Percentiles rank a stretch among this genome's conserved stretches.
These are phyloP conservation scores for Cerceris rybyensis DNA, from an alignment of 2,888 invertebrate species.

Conservation along the genomic window DNA sequence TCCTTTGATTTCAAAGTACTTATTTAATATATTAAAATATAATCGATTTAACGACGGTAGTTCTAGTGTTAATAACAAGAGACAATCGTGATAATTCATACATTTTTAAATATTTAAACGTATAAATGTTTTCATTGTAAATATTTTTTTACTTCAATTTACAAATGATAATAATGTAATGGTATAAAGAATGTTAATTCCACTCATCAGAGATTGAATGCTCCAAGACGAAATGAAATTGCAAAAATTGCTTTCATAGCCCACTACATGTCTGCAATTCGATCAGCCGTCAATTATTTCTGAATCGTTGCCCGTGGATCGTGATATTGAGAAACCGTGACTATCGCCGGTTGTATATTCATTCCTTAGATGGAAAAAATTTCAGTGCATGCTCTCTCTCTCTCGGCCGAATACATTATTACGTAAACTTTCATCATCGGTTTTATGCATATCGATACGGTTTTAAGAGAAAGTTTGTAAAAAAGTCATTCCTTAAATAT, in stretches of 20 bases:
- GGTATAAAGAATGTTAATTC: neutral
- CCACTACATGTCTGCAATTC: neutral
- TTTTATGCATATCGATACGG: neutral
- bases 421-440: neutral
- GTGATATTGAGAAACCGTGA: constrained; percentile 1
- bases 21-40: too few relatives aligned
- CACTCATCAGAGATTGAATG: neutral
- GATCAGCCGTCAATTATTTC: neutral
- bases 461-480: neutral
- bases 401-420: constrained; percentile 7
- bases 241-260: neutral
- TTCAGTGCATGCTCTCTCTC: constrained; percentile 6
- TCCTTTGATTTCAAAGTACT: too few relatives aligned
- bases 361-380: constrained; percentile 6
- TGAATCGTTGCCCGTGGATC: neutral
- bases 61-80: too few relatives aligned
- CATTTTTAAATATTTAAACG: too few relatives aligned
- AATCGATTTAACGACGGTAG: too few relatives aligned
- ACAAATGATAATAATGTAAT: too few relatives aligned
- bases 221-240: neutral
- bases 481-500: too few relatives aligned
- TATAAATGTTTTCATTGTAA: too few relatives aligned
- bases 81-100: too few relatives aligned
- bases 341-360: constrained; percentile 4
- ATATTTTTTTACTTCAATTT: too few relatives aligned